Conservation (phyloP, 2,797 vertebrate genomes). For the Scomberomorus guttatus region DNA sequence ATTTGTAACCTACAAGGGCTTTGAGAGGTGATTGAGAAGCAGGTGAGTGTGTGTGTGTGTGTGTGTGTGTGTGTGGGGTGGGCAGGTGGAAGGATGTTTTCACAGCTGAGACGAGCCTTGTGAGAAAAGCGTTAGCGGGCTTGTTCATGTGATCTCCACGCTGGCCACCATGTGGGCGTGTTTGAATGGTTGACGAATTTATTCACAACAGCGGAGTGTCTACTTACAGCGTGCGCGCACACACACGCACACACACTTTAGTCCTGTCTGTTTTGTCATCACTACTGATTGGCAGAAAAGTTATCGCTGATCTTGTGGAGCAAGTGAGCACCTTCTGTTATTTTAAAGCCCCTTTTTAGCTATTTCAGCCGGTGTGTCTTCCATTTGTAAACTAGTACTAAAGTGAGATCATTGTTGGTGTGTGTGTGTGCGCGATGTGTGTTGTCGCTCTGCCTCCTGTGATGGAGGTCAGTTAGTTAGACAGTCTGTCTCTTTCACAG, state of each 20-base stretch:
- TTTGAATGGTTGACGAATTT: slow-evolving; percentile 16
- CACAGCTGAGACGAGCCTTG: slow-evolving; percentile 65
- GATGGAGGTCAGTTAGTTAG: slow-evolving; percentile 28
- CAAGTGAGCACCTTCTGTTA: neutral
- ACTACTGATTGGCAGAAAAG: slow-evolving; percentile 23
- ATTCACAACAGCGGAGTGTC: neutral
- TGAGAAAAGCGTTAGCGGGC: slow-evolving; percentile 28
- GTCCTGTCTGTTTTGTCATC: slow-evolving; percentile 4
- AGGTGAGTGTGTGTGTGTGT: slow-evolving; percentile 14
- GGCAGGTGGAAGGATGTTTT: slow-evolving; percentile 72
- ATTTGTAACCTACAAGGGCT: slow-evolving; percentile 1
- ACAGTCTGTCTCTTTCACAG: slow-evolving; percentile 21
- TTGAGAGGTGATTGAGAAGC: slow-evolving; percentile 39
- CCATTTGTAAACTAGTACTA: slow-evolving; percentile 2
- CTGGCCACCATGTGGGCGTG: neutral
- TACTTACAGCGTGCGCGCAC: neutral
- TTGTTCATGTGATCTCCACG: slow-evolving; percentile 24
- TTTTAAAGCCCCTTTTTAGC: neutral
- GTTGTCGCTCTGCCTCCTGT: neutral
- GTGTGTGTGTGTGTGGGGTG: neutral
- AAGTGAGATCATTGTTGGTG: slow-evolving; percentile 10
- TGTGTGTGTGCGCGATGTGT: slow-evolving; percentile 20
- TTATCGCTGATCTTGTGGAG: neutral
- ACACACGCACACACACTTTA: neutral
- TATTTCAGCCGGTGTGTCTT: slow-evolving; percentile 41